Base-by-base conservation (phyloP, 1,140 invertebrate genomes). In the Plodia interpunctella region DNA sequence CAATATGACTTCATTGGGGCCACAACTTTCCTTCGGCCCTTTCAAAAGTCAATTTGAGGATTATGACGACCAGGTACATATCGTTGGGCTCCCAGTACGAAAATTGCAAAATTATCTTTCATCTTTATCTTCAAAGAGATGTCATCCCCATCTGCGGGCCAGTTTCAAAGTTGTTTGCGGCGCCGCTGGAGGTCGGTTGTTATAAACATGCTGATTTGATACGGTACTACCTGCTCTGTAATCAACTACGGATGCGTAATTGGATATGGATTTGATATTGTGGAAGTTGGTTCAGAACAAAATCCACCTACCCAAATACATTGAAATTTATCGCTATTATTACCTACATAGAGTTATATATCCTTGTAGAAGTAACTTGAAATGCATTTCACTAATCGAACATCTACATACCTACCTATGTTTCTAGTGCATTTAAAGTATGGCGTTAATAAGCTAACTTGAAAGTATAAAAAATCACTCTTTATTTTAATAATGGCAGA, bases 121-220 rank as follows among this genome's bases (percentile, higher is more conserved):
- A 73, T 83, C 82, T 83, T 83, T 84, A 87, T 87, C 83, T 85
- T 87, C 86, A 88, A 88, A 88, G 86, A 80, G 86, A 88, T 85
- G 84, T 88, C 86, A 85, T 80, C 69, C 68, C 72, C 84, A 88
- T 80, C 79, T 80, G 78, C 68, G 77, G 78, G 73, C 73, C 78
- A 84, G 78, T 83, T 84, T 79, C 76, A 79, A 86, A 86, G 74
- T 86, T 83, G 78, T 83, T 85, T 80, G 77, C 72, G 74, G 72
- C 73, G 68, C 76, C 70, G 80, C 68, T 79, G 76, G 77, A 78
- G 69, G 77, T 66, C 73, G 72, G 65, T 76, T 80, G 80, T 84
- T 80, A 76, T 61, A 80, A 84, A 82, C 73, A 78, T 77, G 66
- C 72, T 75, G 75, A 83, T 79, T 73, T 86, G 78, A 85, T 81